Evolutionary conservation across 2,113 vertebrate species (phyloP), one percentile per base, ranked within the genome.

Genomic region (Pholis gunnellus): DNA sequence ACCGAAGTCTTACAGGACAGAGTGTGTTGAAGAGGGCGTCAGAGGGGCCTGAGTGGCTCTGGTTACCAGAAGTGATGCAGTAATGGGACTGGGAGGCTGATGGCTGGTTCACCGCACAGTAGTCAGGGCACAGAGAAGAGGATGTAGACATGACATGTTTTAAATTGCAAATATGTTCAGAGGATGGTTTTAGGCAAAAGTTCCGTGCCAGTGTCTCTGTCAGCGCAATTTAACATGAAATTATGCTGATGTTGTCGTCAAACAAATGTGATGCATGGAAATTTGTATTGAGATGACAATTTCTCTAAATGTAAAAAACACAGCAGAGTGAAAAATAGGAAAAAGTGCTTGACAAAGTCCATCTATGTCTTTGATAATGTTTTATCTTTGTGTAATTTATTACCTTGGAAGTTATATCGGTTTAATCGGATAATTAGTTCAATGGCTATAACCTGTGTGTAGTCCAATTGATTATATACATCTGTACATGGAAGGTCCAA

Each of bases 1-100:
- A 80, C 76, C 82, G 69, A 89, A 89, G 86, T 93, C 86, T 86
- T 88, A 34, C 81, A 88, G 92, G 81, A 88, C 82, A 73, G 89
- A 13, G 75, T 61, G 73, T 69, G 90, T 78, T 88, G 87, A 85
- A 86, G 89, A 79, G 88, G 90, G 83, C 92, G 91, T 88, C 86
- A 86, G 76, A 81, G 88, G 79, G 81, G 72, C 59, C 68, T 54
- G 77, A 72, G 27, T 80, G 84, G 87, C 88, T 93, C 91, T 63
- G 73, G 87, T 93, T 93, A 91, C 91, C 83, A 69, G 71, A 75
- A 64, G 78, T 76, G 79, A 75, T 81, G 52, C 22, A 7, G 56
- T 92, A 84, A 90, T 88, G 77, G 67, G 68, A 60, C 46, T 17
- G 8, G 6, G 78, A 69, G 82, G 59, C 48, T 73, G 79, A 40